Evolutionary conservation across 2,113 vertebrate species (phyloP).

Genomic region (Platichthys stellatus): DNA sequence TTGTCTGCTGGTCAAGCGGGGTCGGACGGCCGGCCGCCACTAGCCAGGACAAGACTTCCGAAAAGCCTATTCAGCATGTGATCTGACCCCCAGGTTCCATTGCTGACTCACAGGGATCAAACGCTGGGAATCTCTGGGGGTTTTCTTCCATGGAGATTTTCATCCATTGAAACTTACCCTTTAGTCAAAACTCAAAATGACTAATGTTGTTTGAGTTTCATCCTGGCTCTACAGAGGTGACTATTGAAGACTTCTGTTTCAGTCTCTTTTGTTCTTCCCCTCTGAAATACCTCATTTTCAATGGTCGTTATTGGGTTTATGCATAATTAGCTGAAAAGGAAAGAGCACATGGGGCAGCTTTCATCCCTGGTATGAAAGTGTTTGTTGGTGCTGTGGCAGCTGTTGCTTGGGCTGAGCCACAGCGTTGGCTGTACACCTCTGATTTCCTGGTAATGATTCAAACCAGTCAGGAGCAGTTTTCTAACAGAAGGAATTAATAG

Average conservation of each 20-base stretch:
- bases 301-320: conserved; percentile 21
- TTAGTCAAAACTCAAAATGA: conserved; percentile 60
- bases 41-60: conserved; percentile 81
- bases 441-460: conserved; percentile 45
- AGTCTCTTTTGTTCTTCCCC: conserved; percentile 14
- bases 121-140: conserved; percentile 76
- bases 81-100: conserved; percentile 77
- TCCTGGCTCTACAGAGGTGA: conserved; percentile 6
- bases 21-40: conserved; percentile 78
- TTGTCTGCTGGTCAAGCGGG: conserved; percentile 81
- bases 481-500: conserved; percentile 35
- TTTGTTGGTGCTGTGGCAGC: conserved; percentile 26
- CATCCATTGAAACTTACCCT: conserved; percentile 67
- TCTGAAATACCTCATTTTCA: conserved; percentile 9
- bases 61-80: conserved; percentile 82
- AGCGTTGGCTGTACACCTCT: conserved; percentile 19
- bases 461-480: conserved; percentile 43
- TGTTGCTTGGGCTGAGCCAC: conserved; percentile 12
- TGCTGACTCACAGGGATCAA: conserved; percentile 81
- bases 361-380: conserved; percentile 37
- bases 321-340: conserved; percentile 26
- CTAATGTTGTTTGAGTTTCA: conserved; percentile 47
- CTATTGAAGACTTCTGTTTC: neutral
- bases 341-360: conserved; percentile 20
- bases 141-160: conserved; percentile 64